Evolutionary conservation across 2,113 vertebrate genomes (phyloP), one percentile per base, ranked within the genome.

Genomic region (Dipodomys spectabilis): DNA sequence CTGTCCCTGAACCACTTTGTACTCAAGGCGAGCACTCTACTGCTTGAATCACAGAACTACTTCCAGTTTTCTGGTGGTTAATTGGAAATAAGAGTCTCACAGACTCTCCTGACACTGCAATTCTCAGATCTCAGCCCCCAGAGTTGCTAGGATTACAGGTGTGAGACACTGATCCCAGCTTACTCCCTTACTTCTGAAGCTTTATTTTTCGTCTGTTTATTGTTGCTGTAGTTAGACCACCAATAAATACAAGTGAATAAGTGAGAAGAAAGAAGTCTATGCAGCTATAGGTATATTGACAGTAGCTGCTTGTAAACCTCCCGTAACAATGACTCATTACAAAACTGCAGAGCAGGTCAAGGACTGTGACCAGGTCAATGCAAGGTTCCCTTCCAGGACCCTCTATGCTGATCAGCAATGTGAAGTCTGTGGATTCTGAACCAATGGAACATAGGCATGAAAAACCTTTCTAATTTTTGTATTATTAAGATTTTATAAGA

Each of bases 401-500:
- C 53, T 22, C 0, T 44, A 78, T 88, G 67, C 71, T 93, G 45
- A 96, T 94, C 82, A 73, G 92, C 67, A 80, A 62, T 90, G 45
- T 27, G 18, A 95, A 88, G 92, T 80, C 30, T 5, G 82, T n/a
- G 6, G 27, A 57, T 91, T 96, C 88, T 62, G 67, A 93, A 95
- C 35, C 77, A 96, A 96, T 90, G 90, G 95, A 97, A 93, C 90
- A 74, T 60, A 88, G 35, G 79, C 90, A 86, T 97, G 94, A 97
- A 96, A 97, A 97, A 96, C 25, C 79, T 86, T 86, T 95, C 96
- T 97, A 96, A 96, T 96, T 96, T 97, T 96, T 96, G 32, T 90
- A 95, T 93, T 95, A 96, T 97, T 97, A 97, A 97, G 94, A 96
- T 97, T 97, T 97, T 82, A 97, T 97, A 97, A 96, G 97, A 94